A percentile compares a stretch with the other conserved stretches of the same genome.
phyloP scores from a whole-genome alignment of 2,888 invertebrate genomes.

The Caenorhabditis sp. region DNA sequence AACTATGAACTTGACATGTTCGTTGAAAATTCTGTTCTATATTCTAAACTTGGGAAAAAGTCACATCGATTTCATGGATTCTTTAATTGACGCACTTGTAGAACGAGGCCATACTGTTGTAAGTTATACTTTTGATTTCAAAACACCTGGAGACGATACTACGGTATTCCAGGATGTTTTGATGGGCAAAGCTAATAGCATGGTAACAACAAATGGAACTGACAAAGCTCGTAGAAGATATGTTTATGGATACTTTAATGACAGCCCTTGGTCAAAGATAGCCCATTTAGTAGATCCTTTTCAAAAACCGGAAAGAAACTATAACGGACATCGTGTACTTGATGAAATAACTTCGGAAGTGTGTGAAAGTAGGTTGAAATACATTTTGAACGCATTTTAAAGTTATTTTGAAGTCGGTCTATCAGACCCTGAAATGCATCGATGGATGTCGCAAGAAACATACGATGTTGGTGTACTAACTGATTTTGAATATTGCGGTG shows the following conservation, averaged over 20 bases:
- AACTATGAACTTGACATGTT: constrained; percentile 1
- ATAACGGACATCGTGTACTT: constrained; percentile 17
- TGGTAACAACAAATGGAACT: constrained; percentile 29
- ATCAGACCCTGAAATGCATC: constrained; percentile 13
- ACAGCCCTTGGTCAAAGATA: constrained; percentile 36
- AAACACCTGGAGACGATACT: too few species aligned
- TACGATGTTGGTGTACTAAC: constrained; percentile 40
- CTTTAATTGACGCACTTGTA: constrained; percentile 41
- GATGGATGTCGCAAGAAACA: constrained; percentile 15
- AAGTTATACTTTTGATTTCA: constrained; percentile 5
- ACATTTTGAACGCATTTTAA: not conserved
- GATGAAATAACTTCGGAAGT: constrained; percentile 9
- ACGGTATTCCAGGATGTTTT: constrained; percentile 41
- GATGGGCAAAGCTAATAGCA: constrained; percentile 36
- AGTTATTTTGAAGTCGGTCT: constrained; percentile 28
- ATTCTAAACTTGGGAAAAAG: constrained; percentile 46
- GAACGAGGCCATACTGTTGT: constrained; percentile 56
- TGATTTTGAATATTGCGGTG: constrained; percentile 43
- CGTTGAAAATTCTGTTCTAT: constrained; percentile 43
- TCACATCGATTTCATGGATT: constrained; percentile 49
- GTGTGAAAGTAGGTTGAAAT: constrained; percentile 27
- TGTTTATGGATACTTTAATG: constrained; percentile 27
- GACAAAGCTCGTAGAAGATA: constrained; percentile 12
- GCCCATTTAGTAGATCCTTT: constrained; percentile 37
- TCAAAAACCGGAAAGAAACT: constrained; percentile 6